Base-by-base conservation (phyloP, 2,113 vertebrate species). In the Dicentrarchus labrax region DNA sequence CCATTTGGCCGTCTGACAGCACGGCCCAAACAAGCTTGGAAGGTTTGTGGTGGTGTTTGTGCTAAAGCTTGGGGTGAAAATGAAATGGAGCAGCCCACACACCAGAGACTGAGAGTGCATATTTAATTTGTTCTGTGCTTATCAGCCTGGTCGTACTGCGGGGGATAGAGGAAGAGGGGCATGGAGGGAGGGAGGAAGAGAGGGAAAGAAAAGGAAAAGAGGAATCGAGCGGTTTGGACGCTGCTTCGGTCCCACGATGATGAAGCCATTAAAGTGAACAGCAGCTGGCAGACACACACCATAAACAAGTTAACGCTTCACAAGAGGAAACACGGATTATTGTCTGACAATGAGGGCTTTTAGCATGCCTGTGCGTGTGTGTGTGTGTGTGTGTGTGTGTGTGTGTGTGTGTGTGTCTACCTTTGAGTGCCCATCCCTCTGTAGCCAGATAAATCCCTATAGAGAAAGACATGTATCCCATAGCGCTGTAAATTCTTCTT, bases 211-310 rank as follows among this genome's bases (percentile, higher is more conserved):
- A 24, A 57, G 39, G 57, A 61, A 73, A 45, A 65, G 78, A 78
- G 75, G 60, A 86, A 66, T 72, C 19, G 59, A 77, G 47, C 59
- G 61, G 71, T 89, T 91, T 90, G 90, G 92, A 88, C 66, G 72
- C 78, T 39, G 51, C 91, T 86, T 90, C 78, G 82, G 39, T 80
- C 80, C 89, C 62, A 80, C 17, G 48, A 92, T 88, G 89, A 93
- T 92, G 88, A 92, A 91, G 88, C 88, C 82, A 88, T 95, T 95
- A 91, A 88, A 91, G 80, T 89, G 88, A 92, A 92, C 88, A 91
- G 90, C 91, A 93, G 90, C 92, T 95, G 94, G 90, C 94, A 86
- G 86, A 93, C 83, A 88, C 87, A 73, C 89, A 66, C 78, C 83
- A 88, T 91, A 94, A 95, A 93, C 86, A 89, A 89, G 84, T 92